Conservation (phyloP, 2,113 vertebrate species). For the Chionis minor region DNA sequence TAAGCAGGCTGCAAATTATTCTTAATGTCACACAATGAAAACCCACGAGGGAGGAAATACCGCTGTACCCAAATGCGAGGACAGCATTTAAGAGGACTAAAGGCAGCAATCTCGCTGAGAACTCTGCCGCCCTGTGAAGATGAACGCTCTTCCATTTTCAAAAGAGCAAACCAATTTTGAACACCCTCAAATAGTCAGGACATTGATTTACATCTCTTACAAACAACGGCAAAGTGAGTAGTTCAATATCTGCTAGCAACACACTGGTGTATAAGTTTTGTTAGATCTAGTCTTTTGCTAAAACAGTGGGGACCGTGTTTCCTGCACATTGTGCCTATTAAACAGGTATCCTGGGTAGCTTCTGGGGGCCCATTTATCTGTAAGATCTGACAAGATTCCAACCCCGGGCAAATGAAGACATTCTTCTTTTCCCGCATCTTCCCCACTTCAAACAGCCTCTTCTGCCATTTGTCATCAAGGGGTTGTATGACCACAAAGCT, state of each 20-base stretch:
- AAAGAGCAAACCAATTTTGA: conserved; percentile 27
- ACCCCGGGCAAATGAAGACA: neutral
- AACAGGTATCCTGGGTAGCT: neutral
- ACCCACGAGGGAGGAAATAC: neutral
- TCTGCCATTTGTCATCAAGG: neutral
- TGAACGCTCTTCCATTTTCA: neutral
- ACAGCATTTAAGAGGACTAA: neutral
- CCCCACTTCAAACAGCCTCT: neutral
- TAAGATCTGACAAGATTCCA: neutral
- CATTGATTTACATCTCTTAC: neutral
- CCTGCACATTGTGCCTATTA: neutral
- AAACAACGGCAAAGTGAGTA: neutral
- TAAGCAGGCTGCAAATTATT: neutral
- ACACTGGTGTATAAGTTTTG: neutral
- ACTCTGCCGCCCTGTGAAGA: neutral
- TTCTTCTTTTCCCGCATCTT: neutral
- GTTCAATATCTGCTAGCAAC: neutral
- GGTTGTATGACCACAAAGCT: neutral
- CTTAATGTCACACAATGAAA: neutral
- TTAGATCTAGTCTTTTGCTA: neutral
- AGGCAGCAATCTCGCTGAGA: conserved; percentile 3
- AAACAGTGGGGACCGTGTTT: neutral
- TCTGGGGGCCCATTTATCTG: neutral
- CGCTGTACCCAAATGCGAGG: neutral
- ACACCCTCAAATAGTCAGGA: neutral